Base-by-base conservation (phyloP, 1,140 invertebrate genomes). In the Nilaparvata lugens region DNA sequence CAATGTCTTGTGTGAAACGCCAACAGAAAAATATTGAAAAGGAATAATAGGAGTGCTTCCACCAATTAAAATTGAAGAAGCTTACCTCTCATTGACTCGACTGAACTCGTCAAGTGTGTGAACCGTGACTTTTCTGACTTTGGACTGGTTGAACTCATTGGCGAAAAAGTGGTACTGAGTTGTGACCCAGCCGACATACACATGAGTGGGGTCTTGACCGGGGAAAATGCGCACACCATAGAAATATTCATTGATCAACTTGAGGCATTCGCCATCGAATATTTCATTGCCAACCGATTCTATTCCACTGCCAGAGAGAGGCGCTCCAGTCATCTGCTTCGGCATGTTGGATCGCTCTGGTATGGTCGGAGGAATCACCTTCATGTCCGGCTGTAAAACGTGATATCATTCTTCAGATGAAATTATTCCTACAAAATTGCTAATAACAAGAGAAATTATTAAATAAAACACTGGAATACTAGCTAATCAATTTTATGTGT, bases 141-240 rank as follows among this genome's bases (percentile, higher is more conserved):
- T 88, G 66, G 81, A 86, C 68, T 91, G 85, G 70, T 95, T 95
- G 74, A 97, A 98, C 60, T 89, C 85, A 63, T 86, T 87, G n/a
- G 86, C 89, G 68, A 91, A 88, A 31, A 90, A 76, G 72, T 94
- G 90, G 72, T 97, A 99, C 69, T 97, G 93, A 0, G 96, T 95
- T 0, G 95, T 98, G 11, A 99, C 95, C 97, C 97, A 99, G n/a
- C 97, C 97, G 3, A 99, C 88, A 73, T 93, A 99, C 21, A 97
- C 90, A 69, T 98, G 93, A 0, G 90, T 88, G 0, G 96, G 95
- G 75, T 99, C 97, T 78, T 99, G 96, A 54, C 95, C 95, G 40
- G 95, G 94, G 71, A 93, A 97, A 54, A 97, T 91, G 54, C 93
- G 73, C 11, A 77, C 70, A 35, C 84, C 84, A 71, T 83, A 87